A percentile compares a stretch with the other conserved stretches of the same genome.
phyloP scores from a whole-genome alignment of 2,797 vertebrate species.

The Chiloscyllium punctatum region DNA sequence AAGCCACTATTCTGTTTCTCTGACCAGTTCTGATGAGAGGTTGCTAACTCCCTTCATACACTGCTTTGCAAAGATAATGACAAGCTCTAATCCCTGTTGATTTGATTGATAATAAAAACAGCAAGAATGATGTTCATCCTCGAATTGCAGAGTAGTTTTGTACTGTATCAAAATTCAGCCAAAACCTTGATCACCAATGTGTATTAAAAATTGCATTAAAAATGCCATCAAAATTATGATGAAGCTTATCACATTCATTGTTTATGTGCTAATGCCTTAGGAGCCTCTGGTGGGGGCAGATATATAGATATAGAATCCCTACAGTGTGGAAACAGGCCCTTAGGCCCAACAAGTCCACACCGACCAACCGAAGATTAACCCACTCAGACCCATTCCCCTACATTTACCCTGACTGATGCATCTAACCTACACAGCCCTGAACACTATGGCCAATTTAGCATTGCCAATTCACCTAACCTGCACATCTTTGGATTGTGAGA shows the following conservation, averaged over 20 bases:
- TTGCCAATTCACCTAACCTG: too few species aligned
- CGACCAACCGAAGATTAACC: too few species aligned
- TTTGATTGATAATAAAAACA: neutral
- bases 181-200: neutral
- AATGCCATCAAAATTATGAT: neutral
- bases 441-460: too few species aligned
- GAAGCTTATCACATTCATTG: neutral
- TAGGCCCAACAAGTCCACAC: too few species aligned
- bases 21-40: neutral
- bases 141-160: neutral
- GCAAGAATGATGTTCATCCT: neutral
- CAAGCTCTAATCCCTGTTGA: too few species aligned
- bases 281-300: neutral
- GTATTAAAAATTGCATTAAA: neutral
- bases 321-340: too few species aligned
- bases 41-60: neutral
- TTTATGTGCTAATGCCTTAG: neutral
- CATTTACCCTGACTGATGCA: too few species aligned
- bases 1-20: neutral
- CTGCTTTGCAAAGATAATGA: neutral
- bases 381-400: too few species aligned
- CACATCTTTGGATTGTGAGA: too few species aligned
- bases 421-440: too few species aligned
- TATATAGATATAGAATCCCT: neutral
- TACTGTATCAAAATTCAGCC: neutral